Percentiles rank a stretch among this genome's conserved stretches.
Evolutionary conservation across 2,888 invertebrate genomes (phyloP).

Genomic region (Azorinus chamasolen): DNA sequence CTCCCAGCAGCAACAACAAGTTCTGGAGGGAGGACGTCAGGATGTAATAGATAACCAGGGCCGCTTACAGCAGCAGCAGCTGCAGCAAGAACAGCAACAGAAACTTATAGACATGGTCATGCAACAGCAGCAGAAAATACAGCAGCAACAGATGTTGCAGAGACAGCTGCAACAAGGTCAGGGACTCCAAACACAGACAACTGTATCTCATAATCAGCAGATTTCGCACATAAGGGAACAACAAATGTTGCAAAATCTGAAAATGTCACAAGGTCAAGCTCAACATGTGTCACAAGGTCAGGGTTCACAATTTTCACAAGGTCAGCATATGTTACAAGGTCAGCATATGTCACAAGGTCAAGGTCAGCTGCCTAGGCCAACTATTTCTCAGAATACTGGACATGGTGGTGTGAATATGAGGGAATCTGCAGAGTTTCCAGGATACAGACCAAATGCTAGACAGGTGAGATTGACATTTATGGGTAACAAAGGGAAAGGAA

Average conservation of each 20-base stretch:
- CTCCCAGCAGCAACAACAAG: conserved; percentile 13
- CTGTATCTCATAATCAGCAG: too few relatives aligned
- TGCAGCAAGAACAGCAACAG: conserved; percentile 56
- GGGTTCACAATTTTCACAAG: too few relatives aligned
- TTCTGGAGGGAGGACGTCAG: conserved; percentile 1
- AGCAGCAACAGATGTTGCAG: conserved; percentile 47
- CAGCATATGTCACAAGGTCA: conserved; percentile 9
- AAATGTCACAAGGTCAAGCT: too few relatives aligned
- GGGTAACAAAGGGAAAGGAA: too few relatives aligned
- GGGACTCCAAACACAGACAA: conserved; percentile 14
- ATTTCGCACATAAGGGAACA: not conserved
- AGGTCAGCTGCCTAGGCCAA: conserved; percentile 20
- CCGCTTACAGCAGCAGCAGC: conserved; percentile 51
- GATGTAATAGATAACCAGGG: not conserved
- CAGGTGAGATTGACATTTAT: conserved; percentile 25
- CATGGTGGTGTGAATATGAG: conserved; percentile 19
- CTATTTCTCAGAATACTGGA: conserved; percentile 7
- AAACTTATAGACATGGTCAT: conserved; percentile 54
- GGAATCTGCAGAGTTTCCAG: conserved; percentile 50
- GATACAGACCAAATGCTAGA: conserved; percentile 44
- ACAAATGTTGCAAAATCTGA: too few relatives aligned
- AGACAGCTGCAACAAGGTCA: conserved; percentile 30
- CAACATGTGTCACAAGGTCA: too few relatives aligned
- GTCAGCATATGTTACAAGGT: conserved; percentile 17
- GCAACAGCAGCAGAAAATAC: conserved; percentile 56